phyloP scores from a whole-genome alignment of 2,888 invertebrate genomes.

The Linyphia triangularis region DNA sequence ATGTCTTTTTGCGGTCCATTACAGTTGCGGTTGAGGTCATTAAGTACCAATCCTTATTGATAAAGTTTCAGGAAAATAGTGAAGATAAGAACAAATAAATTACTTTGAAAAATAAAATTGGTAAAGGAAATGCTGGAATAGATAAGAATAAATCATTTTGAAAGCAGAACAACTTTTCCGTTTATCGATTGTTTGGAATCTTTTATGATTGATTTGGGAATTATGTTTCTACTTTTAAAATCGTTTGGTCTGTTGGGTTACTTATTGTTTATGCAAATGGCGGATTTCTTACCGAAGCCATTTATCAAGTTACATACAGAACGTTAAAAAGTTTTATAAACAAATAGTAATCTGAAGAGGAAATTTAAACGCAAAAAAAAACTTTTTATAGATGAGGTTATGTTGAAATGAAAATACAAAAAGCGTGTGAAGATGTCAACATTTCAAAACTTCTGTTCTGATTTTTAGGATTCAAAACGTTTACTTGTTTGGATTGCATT shows the following conservation, averaged over 20 bases:
- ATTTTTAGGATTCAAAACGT: no score
- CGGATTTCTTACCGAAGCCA: background rate
- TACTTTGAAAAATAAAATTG: background rate
- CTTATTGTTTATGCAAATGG: no score
- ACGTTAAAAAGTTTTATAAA: background rate
- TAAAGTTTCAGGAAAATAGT: background rate
- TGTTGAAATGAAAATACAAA: no score
- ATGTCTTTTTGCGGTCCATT: background rate
- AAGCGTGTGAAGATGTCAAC: no score
- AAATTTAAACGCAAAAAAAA: no score
- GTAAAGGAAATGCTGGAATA: background rate
- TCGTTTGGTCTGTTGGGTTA: background rate
- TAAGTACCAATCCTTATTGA: background rate
- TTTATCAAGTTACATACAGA: background rate
- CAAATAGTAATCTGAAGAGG: no score
- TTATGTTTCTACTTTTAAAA: background rate
- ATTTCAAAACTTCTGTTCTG: no score
- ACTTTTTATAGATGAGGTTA: no score
- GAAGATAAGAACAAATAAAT: background rate
- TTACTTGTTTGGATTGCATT: no score
- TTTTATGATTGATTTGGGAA: conserved; percentile 12
- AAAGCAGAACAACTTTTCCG: background rate
- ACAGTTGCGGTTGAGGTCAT: conserved; percentile 8
- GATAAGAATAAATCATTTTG: background rate
- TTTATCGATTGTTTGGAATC: background rate